A percentile compares a stretch with the other conserved stretches of the same genome.
phyloP scores from a whole-genome alignment of 1,140 invertebrate species.

The Arctopsyche grandis region DNA sequence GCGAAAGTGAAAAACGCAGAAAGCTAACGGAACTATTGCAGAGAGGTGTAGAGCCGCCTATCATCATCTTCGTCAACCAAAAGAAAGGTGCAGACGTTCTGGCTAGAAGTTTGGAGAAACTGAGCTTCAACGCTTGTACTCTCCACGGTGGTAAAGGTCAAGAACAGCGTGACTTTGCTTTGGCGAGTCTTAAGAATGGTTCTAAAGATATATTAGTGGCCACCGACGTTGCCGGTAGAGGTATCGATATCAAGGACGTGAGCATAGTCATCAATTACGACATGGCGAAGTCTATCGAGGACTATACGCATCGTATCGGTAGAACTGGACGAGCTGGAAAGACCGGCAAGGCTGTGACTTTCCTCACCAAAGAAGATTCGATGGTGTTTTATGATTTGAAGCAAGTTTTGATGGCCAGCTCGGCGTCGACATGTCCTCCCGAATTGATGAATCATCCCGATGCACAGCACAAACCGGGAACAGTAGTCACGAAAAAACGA shows the following conservation, averaged over 20 bases:
- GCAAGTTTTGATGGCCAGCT: slow-evolving; percentile 87
- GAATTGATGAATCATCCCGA: slow-evolving; percentile 98
- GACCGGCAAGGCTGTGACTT: slow-evolving; percentile 93
- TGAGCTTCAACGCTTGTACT: slow-evolving; percentile 96
- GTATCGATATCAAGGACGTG: slow-evolving; percentile 99
- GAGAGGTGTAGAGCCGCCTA: slow-evolving; percentile 91
- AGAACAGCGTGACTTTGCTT: slow-evolving; percentile 98
- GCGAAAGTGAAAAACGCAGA: slow-evolving; percentile 92
- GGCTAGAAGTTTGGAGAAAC: slow-evolving; percentile 96
- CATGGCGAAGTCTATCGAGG: slow-evolving; percentile 99
- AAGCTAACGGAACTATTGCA: slow-evolving; percentile 89
- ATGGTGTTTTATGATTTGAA: slow-evolving; percentile 97
- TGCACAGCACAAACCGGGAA: slow-evolving; percentile 97
- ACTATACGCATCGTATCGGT: slow-evolving; percentile 99
- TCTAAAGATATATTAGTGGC: slow-evolving; percentile 99
- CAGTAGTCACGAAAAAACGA: slow-evolving; percentile 92
- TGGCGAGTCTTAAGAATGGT: slow-evolving; percentile 94
- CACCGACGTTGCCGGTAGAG: slow-evolving; percentile 99
- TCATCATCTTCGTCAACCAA: slow-evolving; percentile 99
- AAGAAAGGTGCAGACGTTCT: slow-evolving; percentile 99
- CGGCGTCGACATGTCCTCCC: slow-evolving; percentile 94
- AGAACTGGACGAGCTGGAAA: slow-evolving; percentile 99
- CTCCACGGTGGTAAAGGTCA: slow-evolving; percentile 99
- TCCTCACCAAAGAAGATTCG: slow-evolving; percentile 97
- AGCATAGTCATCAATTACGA: slow-evolving; percentile 99